Conservation (phyloP, 1,140 invertebrate genomes). For the Hyposmocoma kahamanoa region DNA sequence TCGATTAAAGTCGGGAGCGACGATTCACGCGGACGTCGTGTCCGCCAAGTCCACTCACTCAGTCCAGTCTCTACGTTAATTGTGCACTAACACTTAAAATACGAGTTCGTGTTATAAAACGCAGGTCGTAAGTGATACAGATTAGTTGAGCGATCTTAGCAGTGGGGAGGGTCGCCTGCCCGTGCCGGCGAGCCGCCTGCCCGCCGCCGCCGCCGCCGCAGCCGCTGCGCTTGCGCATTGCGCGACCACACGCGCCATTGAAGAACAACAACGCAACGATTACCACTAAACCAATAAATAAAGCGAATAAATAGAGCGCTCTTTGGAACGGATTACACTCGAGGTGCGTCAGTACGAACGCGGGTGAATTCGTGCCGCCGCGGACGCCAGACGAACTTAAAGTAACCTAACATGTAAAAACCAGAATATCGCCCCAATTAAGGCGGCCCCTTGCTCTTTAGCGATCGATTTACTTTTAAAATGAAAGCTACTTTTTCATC, state of each 20-base stretch:
- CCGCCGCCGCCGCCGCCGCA: constrained; percentile 20
- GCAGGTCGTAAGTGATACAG: constrained; percentile 15
- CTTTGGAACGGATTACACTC: constrained; percentile 62
- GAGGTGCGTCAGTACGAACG: constrained; percentile 28
- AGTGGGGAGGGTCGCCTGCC: constrained; percentile 28
- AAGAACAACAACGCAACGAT: constrained; percentile 14
- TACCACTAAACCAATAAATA: constrained; percentile 35
- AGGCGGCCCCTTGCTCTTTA: constrained; percentile 13
- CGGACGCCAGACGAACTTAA: constrained; percentile 1
- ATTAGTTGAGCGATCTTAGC: constrained; percentile 19
- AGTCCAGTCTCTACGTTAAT: constrained; percentile 9
- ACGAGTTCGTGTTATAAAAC: constrained; percentile 13
- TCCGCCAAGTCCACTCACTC: too few species aligned
- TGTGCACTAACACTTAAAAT: constrained; percentile 23
- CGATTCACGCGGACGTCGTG: constrained; percentile 3
- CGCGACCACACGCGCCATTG: constrained; percentile 7
- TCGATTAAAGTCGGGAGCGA: background rate
- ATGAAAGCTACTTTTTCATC: background rate
- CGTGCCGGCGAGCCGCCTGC: constrained; percentile 18
- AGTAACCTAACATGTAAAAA: constrained; percentile 30
- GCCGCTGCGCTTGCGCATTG: constrained; percentile 10
- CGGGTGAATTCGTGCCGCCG: constrained; percentile 19
- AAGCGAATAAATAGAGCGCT: constrained; percentile 61
- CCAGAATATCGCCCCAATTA: constrained; percentile 30
- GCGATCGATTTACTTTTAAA: background rate